phyloP scores from a whole-genome alignment of 2,797 vertebrate genomes.

The Toxotes lorentzi region DNA sequence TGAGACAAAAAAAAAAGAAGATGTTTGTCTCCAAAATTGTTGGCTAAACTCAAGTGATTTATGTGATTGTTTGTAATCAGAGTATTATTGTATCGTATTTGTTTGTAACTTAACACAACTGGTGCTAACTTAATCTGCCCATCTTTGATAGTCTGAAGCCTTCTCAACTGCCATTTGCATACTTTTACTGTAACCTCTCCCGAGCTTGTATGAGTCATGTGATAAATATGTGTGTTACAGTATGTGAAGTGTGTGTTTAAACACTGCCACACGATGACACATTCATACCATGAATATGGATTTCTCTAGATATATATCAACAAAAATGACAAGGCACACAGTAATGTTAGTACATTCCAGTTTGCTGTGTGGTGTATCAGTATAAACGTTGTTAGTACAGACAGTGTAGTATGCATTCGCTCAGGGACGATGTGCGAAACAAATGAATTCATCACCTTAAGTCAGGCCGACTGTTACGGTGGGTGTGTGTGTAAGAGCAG shows the following conservation, averaged over 20 bases:
- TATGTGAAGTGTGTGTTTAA: constrained; percentile 51
- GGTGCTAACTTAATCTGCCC: constrained; percentile 77
- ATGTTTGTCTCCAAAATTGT: constrained; percentile 20
- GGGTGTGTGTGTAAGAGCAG: constrained; percentile 41
- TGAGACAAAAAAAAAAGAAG: constrained; percentile 28
- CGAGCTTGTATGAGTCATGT: constrained; percentile 41
- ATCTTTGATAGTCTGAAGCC: constrained; percentile 57
- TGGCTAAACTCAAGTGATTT: constrained; percentile 31
- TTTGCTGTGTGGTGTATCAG: constrained; percentile 33
- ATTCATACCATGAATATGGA: constrained; percentile 32
- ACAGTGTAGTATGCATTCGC: constrained; percentile 53
- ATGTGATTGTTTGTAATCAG: constrained; percentile 36
- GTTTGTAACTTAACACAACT: constrained; percentile 67
- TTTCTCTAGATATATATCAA: constrained; percentile 46
- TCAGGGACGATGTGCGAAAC: constrained; percentile 75
- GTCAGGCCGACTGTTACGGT: constrained; percentile 62
- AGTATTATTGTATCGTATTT: constrained; percentile 45
- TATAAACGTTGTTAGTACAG: constrained; percentile 38
- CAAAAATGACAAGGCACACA: constrained; percentile 1
- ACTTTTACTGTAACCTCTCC: constrained; percentile 44
- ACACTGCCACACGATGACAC: constrained; percentile 58
- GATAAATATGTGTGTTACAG: constrained; percentile 49
- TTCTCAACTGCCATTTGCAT: constrained; percentile 59
- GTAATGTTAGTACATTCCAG: constrained; percentile 54
- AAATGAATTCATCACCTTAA: constrained; percentile 37